Evolutionary conservation across 2,888 invertebrate species (phyloP), one percentile per base, ranked within the genome.

Genomic region (Diarsia dahlii): DNA sequence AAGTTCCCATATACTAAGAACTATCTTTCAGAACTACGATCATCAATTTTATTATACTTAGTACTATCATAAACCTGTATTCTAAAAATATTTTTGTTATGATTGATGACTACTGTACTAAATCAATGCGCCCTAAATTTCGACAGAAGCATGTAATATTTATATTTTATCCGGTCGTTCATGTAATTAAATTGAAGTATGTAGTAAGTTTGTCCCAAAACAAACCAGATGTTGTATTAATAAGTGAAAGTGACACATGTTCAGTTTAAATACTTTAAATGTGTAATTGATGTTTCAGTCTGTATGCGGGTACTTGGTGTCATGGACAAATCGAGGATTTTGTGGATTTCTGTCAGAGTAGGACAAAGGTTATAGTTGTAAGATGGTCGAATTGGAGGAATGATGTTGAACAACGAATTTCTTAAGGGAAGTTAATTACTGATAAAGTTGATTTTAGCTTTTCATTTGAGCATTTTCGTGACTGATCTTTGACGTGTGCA

Each of bases 241-340:
- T 64, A 65, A 87, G 87, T 82, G 88, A 88, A 88, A 88, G 87
- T 87, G 82, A 81, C 82, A 74, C 75, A 78, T 80, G 78, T 63
- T 68, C 10, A 10, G 67, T 80, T 82, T n/a, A n/a, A n/a, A n/a
- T n/a, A n/a, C n/a, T n/a, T n/a, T 67, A 80, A 84, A 71, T 78
- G 70, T 76, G 81, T 84, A 79, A 85, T 87, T 88, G 82, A 82
- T 79, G 78, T 76, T 66, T 28, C 67, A 68, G 80, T 65, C 54
- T 63, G 83, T 54, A 88, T 88, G 88, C 87, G 88, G 87, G 88
- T 60, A 48, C 23, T 71, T 23, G 58, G 48, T 74, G 67, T 73
- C 75, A 84, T 71, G 78, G 75, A 56, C 68, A 60, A 5, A 63
- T 48, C 18, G 15, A 46, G 23, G 48, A 48, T 56, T 20, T 62